These are phyloP conservation scores for Rambutsinella grinnellia DNA, from an alignment of 2,888 invertebrate genomes.

Conservation along the genomic window DNA sequence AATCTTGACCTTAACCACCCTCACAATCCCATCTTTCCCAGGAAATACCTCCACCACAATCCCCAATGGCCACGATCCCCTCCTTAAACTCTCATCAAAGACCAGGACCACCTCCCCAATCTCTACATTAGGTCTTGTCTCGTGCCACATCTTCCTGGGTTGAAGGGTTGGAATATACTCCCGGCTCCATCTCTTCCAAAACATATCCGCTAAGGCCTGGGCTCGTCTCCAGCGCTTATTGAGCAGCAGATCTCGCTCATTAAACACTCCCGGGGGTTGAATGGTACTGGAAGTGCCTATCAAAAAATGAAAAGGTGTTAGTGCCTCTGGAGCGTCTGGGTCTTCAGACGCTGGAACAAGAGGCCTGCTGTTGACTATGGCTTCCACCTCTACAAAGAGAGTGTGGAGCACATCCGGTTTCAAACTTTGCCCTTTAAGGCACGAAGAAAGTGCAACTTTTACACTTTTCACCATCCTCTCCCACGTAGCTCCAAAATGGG, in stretches of 20 bases:
- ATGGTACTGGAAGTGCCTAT: constrained; percentile 4
- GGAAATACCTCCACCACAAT: constrained; percentile 7
- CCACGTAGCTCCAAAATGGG: constrained; percentile 46
- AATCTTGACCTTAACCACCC: constrained; percentile 41
- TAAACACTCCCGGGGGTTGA: constrained; percentile 14
- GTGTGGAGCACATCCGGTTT: constrained; percentile 4
- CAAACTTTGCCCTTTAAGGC: not conserved
- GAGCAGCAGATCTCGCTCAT: not conserved
- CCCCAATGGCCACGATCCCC: constrained; percentile 1
- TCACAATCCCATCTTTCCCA: constrained; percentile 32
- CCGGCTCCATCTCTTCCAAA: constrained; percentile 17
- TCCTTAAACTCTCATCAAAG: not conserved
- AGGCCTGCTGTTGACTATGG: constrained; percentile 19
- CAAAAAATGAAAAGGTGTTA: constrained; percentile 24
- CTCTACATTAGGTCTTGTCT: not conserved
- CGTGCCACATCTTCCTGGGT: not conserved
- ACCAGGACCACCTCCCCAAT: constrained; percentile 21
- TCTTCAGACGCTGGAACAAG: constrained; percentile 1
- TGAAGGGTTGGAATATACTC: constrained; percentile 18
- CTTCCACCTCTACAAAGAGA: constrained; percentile 9
- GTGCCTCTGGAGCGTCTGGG: not conserved
- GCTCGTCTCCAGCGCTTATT: constrained; percentile 2
- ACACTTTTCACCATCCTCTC: constrained; percentile 31
- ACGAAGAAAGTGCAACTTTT: constrained; percentile 9
- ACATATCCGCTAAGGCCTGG: not conserved